Evolutionary conservation across 2,797 vertebrate species (phyloP), one percentile per base, ranked within the genome.

Genomic region (Chelidonichthys spinosus): DNA sequence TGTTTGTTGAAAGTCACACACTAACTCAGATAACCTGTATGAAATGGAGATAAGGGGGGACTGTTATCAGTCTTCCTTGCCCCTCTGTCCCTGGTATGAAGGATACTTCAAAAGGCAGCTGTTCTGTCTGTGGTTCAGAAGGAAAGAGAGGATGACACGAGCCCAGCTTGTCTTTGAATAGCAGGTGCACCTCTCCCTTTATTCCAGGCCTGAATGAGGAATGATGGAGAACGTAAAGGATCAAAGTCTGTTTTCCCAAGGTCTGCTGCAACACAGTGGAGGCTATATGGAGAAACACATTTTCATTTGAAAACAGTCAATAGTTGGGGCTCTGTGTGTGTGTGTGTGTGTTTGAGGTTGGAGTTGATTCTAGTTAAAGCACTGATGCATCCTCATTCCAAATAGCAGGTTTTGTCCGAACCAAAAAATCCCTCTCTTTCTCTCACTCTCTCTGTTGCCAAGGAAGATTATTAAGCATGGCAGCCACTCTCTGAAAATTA

Each of bases 31-130:
- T 87, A 82, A 85, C 74, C 83, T 88, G 74, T 76, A 84, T 82
- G 86, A 83, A 84, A 88, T 81, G 77, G 78, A 87, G 85, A 88
- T 89, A 83, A 83, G 89, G 72, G 13, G 59, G 63, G 76, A 74
- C 67, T 76, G 83, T 83, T 73, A 78, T 79, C 78, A 65, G 75
- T 76, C 62, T 76, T 74, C 84, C 74, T 72, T 71, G 69, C 68
- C 63, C 53, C 78, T 76, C 76, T 85, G 63, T 91, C 74, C 72
- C 79, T 69, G 61, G 63, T 71, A 83, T 87, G 80, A 85, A 89
- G 72, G 82, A 74, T 79, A 88, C 91, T 92, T 93, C 93, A 92
- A 93, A 93, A 84, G 88, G 82, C 79, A 83, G 85, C 79, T 80
- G 74, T 73, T 81, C 81, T 82, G 83, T 84, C 84, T 90, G 63